A percentile compares a stretch with the other conserved stretches of the same genome.
phyloP scores from a whole-genome alignment of 2,113 vertebrate genomes.

The Bagarius yarrelli region DNA sequence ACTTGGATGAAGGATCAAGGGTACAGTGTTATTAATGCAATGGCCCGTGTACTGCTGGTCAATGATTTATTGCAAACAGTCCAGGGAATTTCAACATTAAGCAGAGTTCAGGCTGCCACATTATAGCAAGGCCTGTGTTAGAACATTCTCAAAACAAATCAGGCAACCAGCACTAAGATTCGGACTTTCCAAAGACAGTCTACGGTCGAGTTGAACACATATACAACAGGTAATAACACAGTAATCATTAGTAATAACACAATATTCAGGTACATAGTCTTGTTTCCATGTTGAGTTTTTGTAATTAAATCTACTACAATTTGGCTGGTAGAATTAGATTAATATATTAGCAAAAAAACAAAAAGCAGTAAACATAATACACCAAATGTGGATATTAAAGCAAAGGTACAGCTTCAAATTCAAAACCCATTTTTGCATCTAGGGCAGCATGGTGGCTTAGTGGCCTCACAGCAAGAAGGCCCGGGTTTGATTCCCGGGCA shows the following conservation, averaged over 20 bases:
- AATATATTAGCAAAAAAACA: no score
- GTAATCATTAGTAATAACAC: neutral
- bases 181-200: neutral
- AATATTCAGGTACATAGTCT: neutral
- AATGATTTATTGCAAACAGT: conserved; percentile 39
- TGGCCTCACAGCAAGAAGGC: no score
- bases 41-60: conserved; percentile 18
- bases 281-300: neutral
- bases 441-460: no score
- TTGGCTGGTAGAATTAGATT: no score
- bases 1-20: conserved; percentile 8
- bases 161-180: neutral
- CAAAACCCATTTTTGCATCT: no score
- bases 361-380: no score
- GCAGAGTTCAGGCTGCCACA: conserved; percentile 14
- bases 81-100: neutral
- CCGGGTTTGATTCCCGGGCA: no score
- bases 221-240: no score
- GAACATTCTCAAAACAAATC: neutral
- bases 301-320: neutral
- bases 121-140: neutral
- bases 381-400: no score
- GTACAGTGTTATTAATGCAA: neutral
- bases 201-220: neutral
- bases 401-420: no score